Base-by-base conservation (phyloP, 2,113 vertebrate genomes). In the Menura novaehollandiae region DNA sequence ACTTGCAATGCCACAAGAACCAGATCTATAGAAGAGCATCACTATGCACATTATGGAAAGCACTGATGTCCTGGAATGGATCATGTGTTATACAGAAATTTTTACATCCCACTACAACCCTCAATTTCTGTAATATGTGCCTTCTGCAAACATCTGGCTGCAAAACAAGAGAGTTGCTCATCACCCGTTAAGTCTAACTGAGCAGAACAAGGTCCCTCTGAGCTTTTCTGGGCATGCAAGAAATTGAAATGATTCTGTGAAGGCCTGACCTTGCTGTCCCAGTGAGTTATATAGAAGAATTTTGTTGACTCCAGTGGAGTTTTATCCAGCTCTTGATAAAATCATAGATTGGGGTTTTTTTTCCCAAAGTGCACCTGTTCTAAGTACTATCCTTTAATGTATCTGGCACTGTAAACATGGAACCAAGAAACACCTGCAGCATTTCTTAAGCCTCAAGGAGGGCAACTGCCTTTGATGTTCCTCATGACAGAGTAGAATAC, bases 121-220 rank as follows among this genome's bases (percentile, higher is more conserved):
- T 5, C 4, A 4, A 51, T 47, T 84, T 51, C 30, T 88, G 43
- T 17, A 53, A 32, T 13, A 28, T 0, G 0, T 62, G 68, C 47
- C n/a, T 56, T 41, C 64, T 80, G 44, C 63, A 83, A 67, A 55
- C 21, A 43, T 33, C 79, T 88, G 75, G 43, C 75, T 88, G 35
- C 68, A 43, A 80, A 91, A 71, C 16, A 58, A 49, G 67, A 69
- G 56, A 53, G 13, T 18, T 32, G 64, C 2, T 74, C 83, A 60
- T 58, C 22, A 46, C 39, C 64, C 20, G 0, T 77, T 43, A 80
- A 67, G 11, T 28, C 32, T 22, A 58, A 77, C 59, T 13, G 51
- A 91, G 68, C 75, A 91, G 79, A 81, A 59, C 41, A 51, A 69
- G 33, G 33, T 44, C 56, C 86, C 63, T 47, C 41, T 24, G 72